Conservation (phyloP, 2,888 invertebrate genomes). For the Phaedon cochleariae region DNA sequence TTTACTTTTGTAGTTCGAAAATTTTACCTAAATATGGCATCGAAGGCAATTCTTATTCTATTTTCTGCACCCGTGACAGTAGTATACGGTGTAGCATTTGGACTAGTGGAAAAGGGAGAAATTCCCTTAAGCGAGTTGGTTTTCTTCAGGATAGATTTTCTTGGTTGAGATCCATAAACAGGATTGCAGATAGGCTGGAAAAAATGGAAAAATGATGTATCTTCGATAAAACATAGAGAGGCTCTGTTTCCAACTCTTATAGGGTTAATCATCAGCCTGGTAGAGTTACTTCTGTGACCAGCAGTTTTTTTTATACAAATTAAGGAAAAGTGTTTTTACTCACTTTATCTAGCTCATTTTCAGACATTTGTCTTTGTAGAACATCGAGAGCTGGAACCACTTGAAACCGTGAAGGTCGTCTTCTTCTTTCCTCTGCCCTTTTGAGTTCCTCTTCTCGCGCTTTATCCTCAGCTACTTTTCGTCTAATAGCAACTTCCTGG, state of each 20-base stretch:
- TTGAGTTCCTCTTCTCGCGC: conserved; percentile 66
- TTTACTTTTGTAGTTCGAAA: too few species aligned
- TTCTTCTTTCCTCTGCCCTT: conserved; percentile 65
- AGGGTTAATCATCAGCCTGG: too few species aligned
- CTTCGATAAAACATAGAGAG: too few species aligned
- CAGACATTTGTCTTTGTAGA: conserved; percentile 60
- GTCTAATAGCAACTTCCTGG: conserved; percentile 62
- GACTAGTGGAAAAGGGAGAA: conserved; percentile 68
- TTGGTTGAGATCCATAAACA: conserved; percentile 63
- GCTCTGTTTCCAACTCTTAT: too few species aligned
- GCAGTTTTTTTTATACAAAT: too few species aligned
- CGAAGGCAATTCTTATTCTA: conserved; percentile 86
- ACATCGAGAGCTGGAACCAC: conserved; percentile 86
- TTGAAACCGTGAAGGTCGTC: conserved; percentile 75
- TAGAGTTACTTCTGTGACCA: too few species aligned
- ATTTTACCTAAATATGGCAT: conserved; percentile 79
- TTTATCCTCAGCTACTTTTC: conserved; percentile 56
- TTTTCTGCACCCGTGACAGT: conserved; percentile 90
- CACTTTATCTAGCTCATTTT: conserved; percentile 52
- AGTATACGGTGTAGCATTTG: conserved; percentile 72
- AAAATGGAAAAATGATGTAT: conserved; percentile 5
- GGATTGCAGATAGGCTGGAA: conserved; percentile 62
- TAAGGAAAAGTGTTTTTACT: too few species aligned
- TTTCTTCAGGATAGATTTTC: conserved; percentile 92
- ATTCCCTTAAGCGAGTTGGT: conserved; percentile 76